A percentile compares a stretch with the other conserved stretches of the same genome.
These are phyloP conservation scores for Apamea monoglypha DNA, from an alignment of 2,888 invertebrate genomes.

Conservation along the genomic window DNA sequence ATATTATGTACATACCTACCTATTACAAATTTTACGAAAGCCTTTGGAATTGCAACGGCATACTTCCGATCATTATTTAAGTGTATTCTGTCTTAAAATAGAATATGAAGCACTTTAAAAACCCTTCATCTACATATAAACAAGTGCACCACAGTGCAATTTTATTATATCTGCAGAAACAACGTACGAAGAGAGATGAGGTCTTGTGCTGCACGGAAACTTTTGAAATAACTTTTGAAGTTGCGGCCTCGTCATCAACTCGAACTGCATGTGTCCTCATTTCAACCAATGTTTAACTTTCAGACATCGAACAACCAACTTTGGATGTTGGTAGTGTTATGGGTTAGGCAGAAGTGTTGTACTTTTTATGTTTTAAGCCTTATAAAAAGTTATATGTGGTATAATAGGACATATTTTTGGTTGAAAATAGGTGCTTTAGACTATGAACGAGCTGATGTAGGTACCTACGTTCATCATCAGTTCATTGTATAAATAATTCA, in stretches of 20 bases:
- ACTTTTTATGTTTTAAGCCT: neutral
- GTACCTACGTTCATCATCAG: neutral
- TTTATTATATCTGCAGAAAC: slow-evolving; percentile 26
- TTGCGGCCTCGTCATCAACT: slow-evolving; percentile 43
- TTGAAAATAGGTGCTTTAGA: neutral
- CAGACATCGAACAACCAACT: slow-evolving; percentile 2
- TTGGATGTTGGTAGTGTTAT: neutral
- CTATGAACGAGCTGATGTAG: neutral
- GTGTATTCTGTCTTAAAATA: neutral
- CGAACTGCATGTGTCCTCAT: slow-evolving; percentile 35
- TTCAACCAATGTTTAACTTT: slow-evolving; percentile 32
- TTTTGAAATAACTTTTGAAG: slow-evolving; percentile 44
- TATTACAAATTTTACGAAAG: neutral
- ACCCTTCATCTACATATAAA: neutral
- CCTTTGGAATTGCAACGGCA: neutral
- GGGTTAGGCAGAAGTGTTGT: neutral
- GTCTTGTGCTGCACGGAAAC: slow-evolving; percentile 21
- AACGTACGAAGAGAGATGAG: slow-evolving; percentile 25
- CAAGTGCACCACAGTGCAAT: neutral
- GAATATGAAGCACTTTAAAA: neutral
- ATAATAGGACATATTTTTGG: neutral
- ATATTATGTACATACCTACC: too few relatives aligned
- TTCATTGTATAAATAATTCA: too few relatives aligned
- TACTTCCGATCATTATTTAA: neutral
- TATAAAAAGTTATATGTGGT: neutral